These are phyloP conservation scores for Ectobius pallidus DNA, from an alignment of 2,888 invertebrate genomes.

Conservation along the genomic window DNA sequence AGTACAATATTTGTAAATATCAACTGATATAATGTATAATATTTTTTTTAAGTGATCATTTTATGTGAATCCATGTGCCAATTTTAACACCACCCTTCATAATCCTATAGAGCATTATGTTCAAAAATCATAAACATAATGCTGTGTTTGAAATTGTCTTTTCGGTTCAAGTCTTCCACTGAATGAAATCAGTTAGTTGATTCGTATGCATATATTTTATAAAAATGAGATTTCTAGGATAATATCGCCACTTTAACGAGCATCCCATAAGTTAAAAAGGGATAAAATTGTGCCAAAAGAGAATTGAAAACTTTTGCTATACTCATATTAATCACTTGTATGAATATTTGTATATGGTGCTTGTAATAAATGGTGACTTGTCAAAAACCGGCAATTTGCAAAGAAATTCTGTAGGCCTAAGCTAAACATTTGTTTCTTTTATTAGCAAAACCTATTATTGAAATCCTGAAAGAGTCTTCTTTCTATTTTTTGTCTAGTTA, in stretches of 20 bases:
- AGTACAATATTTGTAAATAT: conserved; percentile 16
- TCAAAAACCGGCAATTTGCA: not conserved
- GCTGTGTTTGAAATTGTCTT: not conserved
- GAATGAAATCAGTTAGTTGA: not conserved
- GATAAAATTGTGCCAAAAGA: not conserved
- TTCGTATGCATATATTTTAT: not conserved
- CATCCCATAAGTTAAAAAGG: too few relatives aligned
- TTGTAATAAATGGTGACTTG: conserved; percentile 14
- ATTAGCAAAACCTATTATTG: too few relatives aligned
- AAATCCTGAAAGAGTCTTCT: too few relatives aligned
- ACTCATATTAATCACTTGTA: not conserved
- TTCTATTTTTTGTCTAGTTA: too few relatives aligned
- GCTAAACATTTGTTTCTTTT: too few relatives aligned
- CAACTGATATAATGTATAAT: not conserved
- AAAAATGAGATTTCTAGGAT: not conserved
- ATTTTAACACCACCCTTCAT: not conserved
- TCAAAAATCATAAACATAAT: not conserved
- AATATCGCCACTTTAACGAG: too few relatives aligned
- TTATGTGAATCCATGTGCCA: conserved; percentile 16
- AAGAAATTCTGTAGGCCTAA: too few relatives aligned
- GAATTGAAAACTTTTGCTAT: not conserved
- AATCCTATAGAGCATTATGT: not conserved
- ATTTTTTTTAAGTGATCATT: not conserved
- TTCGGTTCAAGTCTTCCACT: conserved; percentile 2
- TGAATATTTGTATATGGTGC: conserved; percentile 2